A percentile compares a stretch with the other conserved stretches of the same genome.
These are phyloP conservation scores for Nyctibius bracteatus DNA, from an alignment of 2,113 vertebrate species.

Conservation along the genomic window DNA sequence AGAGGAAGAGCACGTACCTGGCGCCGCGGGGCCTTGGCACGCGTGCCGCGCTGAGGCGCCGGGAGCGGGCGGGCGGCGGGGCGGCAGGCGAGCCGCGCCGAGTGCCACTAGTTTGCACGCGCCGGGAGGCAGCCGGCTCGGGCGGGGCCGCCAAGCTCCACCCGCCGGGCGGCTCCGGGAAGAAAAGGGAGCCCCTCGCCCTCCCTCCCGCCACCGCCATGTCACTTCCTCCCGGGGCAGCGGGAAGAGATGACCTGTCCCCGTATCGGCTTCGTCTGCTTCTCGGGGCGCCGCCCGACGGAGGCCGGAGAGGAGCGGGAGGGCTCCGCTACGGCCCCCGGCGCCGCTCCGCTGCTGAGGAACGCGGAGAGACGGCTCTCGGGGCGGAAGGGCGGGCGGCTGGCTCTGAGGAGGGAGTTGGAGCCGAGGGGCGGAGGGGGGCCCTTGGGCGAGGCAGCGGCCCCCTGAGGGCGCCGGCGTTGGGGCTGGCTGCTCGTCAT, in stretches of 20 bases:
- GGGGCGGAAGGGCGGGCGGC: too few species aligned
- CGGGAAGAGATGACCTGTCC: not conserved
- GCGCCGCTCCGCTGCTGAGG: not conserved
- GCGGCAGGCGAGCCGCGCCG: not conserved
- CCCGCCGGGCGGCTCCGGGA: constrained; percentile 70
- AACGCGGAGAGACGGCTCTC: too few species aligned
- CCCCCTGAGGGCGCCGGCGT: too few species aligned
- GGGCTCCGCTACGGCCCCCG: accelerated
- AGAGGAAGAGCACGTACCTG: constrained; percentile 58
- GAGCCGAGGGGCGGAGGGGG: too few species aligned
- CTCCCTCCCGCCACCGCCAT: constrained; percentile 52
- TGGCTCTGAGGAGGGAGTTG: not conserved
- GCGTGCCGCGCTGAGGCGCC: not conserved
- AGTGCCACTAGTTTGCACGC: constrained; percentile 52
- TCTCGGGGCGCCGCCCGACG: not conserved
- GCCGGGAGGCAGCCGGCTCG: constrained; percentile 41
- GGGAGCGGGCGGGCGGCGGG: not conserved
- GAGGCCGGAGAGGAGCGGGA: not conserved
- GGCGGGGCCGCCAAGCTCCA: constrained; percentile 70
- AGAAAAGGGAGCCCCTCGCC: constrained; percentile 52
- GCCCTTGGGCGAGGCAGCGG: too few species aligned
- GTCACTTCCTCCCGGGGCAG: constrained; percentile 76
- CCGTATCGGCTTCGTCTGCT: accelerated
- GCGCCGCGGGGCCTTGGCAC: constrained; percentile 32
- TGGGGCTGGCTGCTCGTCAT: accelerated